Base-by-base conservation (phyloP, 64 coral and sea anemone genomes). In the Cladopsammia gracilis region DNA sequence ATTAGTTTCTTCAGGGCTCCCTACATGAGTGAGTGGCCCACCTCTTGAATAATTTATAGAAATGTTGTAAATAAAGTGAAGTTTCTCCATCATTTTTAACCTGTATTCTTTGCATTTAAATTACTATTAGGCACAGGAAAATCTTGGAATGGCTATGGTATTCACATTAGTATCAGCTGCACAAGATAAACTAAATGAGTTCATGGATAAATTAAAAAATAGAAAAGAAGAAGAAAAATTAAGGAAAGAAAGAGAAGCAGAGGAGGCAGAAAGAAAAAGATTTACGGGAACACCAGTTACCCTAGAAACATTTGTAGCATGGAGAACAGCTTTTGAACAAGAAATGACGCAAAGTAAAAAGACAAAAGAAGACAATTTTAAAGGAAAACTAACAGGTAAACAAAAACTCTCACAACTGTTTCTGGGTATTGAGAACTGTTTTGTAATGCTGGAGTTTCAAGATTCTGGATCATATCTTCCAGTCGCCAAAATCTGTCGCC, bases 61-160 rank as follows among this genome's bases (percentile, higher is more conserved):
- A 34, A 34, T 34, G 34, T 34, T 34, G 34, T 34, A 34, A 34
- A 34, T 34, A 34, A 34, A 34, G 34, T 34, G 34, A 34, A 34
- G 34, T 34, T 34, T 34, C 34, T 2, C 34, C 34, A 34, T 34
- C 34, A 34, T 34, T 34, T 34, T 34, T 34, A 34, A 34, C 34
- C 34, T 34, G 34, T 34, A 34, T 34, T 34, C 34, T 34, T 34
- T 34, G 34, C 34, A 34, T 34, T 34, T 34, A 34, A 34, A 59
- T 62, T 71, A 66, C 15, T 20, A 74, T 44, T 58, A 98, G 97
- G 91, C 94, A 77, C 88, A 96, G 69, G 97, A 98, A 86, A 98
- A 96, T 67, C 72, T 98, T 46, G 98, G 98, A 56, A 99, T 99
- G 98, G 98, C 91, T 4, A 99, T 99, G 98, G 89, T 99, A 7